These are phyloP conservation scores for Macaca fascicularis DNA, from an alignment of 2,113 vertebrate species.

Conservation along the genomic window DNA sequence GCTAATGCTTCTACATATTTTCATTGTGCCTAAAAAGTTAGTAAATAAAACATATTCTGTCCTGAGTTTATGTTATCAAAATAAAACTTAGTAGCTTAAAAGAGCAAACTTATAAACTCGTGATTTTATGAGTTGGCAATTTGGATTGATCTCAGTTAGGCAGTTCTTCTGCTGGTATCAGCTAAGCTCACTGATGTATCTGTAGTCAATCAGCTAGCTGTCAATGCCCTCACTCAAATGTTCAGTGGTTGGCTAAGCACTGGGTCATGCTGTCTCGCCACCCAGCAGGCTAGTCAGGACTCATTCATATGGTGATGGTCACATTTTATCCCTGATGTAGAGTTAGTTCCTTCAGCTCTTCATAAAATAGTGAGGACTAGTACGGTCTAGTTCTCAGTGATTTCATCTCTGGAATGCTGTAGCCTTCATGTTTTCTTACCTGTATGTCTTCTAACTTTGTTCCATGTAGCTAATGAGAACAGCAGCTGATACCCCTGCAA, in stretches of 20 bases:
- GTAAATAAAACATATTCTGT: neutral
- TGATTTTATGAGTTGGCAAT: neutral
- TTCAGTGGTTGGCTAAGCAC: neutral
- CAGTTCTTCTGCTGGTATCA: neutral
- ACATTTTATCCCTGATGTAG: neutral
- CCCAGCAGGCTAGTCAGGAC: neutral
- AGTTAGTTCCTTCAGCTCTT: neutral
- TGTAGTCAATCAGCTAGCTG: neutral
- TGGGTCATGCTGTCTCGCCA: neutral
- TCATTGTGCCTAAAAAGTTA: neutral
- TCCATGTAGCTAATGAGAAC: conserved; percentile 89
- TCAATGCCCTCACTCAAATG: neutral
- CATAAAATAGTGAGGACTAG: neutral
- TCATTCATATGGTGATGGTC: neutral
- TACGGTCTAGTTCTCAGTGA: neutral
- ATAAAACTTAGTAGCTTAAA: neutral
- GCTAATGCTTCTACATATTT: neutral
- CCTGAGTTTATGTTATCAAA: neutral
- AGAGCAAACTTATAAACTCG: neutral
- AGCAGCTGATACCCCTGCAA: conserved; percentile 83
- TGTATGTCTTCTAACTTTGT: conserved; percentile 12
- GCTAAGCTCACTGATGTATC: neutral
- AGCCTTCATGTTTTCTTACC: neutral
- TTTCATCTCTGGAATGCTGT: neutral
- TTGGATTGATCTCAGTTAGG: neutral